A percentile compares a stretch with the other conserved stretches of the same genome.
Conservation (phyloP, 37 sponge, comb jelly and placozoan species). For the Agelas oroides region DNA sequence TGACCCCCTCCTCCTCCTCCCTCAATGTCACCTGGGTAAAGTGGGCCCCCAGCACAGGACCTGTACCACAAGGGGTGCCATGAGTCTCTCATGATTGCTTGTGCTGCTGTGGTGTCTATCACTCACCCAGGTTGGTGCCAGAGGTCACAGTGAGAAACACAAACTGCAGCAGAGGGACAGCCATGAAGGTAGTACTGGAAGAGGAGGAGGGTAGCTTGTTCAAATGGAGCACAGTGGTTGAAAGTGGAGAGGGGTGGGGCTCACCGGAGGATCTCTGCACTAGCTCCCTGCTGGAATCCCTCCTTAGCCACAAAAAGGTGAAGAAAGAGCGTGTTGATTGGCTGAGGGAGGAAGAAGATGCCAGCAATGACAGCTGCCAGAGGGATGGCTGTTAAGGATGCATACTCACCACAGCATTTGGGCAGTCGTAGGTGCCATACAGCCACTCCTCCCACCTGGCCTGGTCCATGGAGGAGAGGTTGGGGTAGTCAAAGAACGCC, state of each 20-base stretch:
- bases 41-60: constrained; percentile 4
- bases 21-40: constrained; percentile 27
- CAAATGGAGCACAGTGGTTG: not conserved
- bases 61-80: too few relatives aligned
- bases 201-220: not conserved
- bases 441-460: constrained; percentile 80
- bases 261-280: constrained; percentile 72
- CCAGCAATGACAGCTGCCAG: not conserved
- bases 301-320: constrained; percentile 88
- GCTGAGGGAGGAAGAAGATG: constrained; percentile 68
- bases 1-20: constrained; percentile 4
- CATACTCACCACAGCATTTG: constrained; percentile 71
- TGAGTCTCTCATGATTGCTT: not conserved
- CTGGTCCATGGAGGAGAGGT: constrained; percentile 22
- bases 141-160: constrained; percentile 44
- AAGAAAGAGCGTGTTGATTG: constrained; percentile 90
- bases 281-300: constrained; percentile 62
- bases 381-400: too few relatives aligned
- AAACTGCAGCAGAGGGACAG: constrained; percentile 80
- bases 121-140: constrained; percentile 57
- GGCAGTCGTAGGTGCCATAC: constrained; percentile 28
- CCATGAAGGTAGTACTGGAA: constrained; percentile 68
- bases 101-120: not conserved
- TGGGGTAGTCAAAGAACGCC: constrained; percentile 84
- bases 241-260: not conserved